A percentile compares a stretch with the other conserved stretches of the same genome.
phyloP scores from a whole-genome alignment of 2,888 invertebrate genomes.

The Rugalucina vietnamica region DNA sequence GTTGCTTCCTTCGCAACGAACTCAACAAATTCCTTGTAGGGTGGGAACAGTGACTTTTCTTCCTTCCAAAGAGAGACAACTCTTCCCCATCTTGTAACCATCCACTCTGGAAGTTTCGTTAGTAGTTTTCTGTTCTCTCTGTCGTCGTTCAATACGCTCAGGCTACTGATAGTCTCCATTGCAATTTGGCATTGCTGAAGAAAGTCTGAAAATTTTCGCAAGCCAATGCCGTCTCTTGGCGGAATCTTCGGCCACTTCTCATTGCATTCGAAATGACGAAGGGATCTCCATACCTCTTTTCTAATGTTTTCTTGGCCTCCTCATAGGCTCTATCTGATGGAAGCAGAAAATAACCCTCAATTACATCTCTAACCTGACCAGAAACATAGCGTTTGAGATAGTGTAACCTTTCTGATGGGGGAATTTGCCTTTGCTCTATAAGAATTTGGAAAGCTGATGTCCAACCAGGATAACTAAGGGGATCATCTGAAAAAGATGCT shows the following conservation, averaged over 20 bases:
- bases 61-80: slow-evolving; percentile 16
- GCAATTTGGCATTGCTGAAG: slow-evolving; percentile 38
- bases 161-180: slow-evolving; percentile 26
- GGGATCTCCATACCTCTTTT: slow-evolving; percentile 52
- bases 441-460: slow-evolving; percentile 35
- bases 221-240: slow-evolving; percentile 29
- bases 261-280: slow-evolving; percentile 44
- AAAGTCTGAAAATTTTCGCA: slow-evolving; percentile 39
- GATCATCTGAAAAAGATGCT: slow-evolving; percentile 5
- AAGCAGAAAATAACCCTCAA: slow-evolving; percentile 31
- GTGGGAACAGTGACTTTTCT: background rate
- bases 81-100: slow-evolving; percentile 35
- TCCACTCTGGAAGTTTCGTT: slow-evolving; percentile 44
- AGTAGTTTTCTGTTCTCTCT: slow-evolving; percentile 43
- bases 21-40: slow-evolving; percentile 7
- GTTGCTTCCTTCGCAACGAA: slow-evolving; percentile 20
- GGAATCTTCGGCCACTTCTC: slow-evolving; percentile 51
- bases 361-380: slow-evolving; percentile 37
- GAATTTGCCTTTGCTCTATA: slow-evolving; percentile 25
- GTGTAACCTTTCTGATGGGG: slow-evolving; percentile 26
- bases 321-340: slow-evolving; percentile 36
- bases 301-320: slow-evolving; percentile 43
- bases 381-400: slow-evolving; percentile 42
- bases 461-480: background rate
- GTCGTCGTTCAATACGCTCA: slow-evolving; percentile 38